Percentiles rank a stretch among this genome's conserved stretches.
Evolutionary conservation across 2,113 vertebrate genomes (phyloP).

Genomic region (Tenrec ecaudatus): DNA sequence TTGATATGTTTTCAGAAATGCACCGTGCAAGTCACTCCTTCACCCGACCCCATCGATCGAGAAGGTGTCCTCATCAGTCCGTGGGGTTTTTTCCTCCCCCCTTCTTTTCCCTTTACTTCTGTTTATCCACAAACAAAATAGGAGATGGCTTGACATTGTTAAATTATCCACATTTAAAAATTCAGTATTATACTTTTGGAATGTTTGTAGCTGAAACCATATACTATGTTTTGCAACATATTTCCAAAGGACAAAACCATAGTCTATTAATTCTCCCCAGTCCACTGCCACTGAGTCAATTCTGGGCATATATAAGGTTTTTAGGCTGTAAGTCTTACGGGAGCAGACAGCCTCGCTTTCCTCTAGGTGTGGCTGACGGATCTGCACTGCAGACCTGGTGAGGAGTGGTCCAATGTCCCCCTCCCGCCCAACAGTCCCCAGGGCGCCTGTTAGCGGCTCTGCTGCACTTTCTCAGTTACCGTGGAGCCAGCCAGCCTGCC

Average conservation of each 20-base stretch:
- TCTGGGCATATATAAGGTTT: too few species aligned
- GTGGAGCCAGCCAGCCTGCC: background rate
- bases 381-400: too few species aligned
- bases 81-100: too few species aligned
- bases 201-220: background rate
- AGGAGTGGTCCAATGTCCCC: too few species aligned
- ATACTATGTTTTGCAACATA: background rate
- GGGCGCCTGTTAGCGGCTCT: too few species aligned
- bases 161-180: background rate
- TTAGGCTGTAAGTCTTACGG: too few species aligned
- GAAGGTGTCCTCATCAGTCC: background rate
- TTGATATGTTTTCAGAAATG: background rate
- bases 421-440: too few species aligned
- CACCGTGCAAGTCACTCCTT: fast-evolving
- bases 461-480: too few species aligned
- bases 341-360: too few species aligned
- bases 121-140: background rate
- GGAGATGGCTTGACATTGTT: background rate
- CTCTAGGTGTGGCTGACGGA: too few species aligned
- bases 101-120: background rate
- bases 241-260: background rate
- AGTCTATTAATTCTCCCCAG: background rate
- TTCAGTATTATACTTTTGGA: background rate
- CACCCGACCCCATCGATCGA: background rate
- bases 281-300: background rate